phyloP scores from a whole-genome alignment of 2,888 invertebrate genomes.

The Zhuqinia jingwanae region DNA sequence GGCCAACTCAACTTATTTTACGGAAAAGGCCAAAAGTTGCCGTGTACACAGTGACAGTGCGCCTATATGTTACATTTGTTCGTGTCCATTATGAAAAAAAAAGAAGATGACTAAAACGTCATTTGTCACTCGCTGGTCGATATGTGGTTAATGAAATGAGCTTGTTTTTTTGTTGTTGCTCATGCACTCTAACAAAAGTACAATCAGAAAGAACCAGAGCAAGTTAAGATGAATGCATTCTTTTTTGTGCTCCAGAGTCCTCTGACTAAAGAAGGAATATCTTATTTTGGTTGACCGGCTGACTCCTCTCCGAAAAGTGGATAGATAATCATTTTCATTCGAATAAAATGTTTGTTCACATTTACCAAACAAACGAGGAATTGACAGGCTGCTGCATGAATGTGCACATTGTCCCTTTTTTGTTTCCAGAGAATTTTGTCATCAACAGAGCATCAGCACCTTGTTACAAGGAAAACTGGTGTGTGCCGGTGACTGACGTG shows the following conservation, averaged over 20 bases:
- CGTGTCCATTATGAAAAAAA: conserved; percentile 5
- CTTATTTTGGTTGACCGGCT: conserved; percentile 17
- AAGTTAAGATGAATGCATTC: conserved; percentile 13
- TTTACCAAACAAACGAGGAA: conserved; percentile 26
- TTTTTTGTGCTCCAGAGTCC: not conserved
- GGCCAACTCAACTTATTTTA: conserved; percentile 19
- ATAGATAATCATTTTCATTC: conserved; percentile 43
- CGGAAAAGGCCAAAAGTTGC: conserved; percentile 21
- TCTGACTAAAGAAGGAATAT: conserved; percentile 17
- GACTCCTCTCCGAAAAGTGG: not conserved
- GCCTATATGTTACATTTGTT: not conserved
- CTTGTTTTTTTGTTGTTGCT: conserved; percentile 42
- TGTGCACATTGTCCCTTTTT: not conserved
- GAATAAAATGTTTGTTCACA: conserved; percentile 29
- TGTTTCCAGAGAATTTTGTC: conserved; percentile 16
- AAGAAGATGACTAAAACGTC: conserved; percentile 53
- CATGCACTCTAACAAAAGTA: not conserved
- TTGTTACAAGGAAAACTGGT: not conserved
- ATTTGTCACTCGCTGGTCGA: conserved; percentile 66
- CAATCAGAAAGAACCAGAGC: not conserved
- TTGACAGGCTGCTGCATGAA: not conserved
- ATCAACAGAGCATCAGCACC: not conserved
- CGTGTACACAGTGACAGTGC: not conserved
- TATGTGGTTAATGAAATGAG: conserved; percentile 67
- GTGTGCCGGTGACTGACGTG: conserved; percentile 50